phyloP scores from a whole-genome alignment of 1,140 invertebrate genomes.

The Lordiphosa clarofinis region DNA sequence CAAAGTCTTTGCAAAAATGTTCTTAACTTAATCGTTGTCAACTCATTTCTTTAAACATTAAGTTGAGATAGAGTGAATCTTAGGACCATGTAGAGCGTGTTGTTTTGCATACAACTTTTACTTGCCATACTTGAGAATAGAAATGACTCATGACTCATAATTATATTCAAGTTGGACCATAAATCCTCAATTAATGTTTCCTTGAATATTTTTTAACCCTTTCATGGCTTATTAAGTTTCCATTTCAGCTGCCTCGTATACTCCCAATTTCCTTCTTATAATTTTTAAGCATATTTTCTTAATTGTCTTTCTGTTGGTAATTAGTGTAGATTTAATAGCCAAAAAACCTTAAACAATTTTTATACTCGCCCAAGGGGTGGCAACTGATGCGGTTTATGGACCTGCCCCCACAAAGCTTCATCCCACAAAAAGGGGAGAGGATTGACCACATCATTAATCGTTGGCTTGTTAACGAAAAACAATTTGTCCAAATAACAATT shows the following conservation, averaged over 20 bases:
- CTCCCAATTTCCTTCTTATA: constrained; percentile 3
- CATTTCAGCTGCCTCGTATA: neutral
- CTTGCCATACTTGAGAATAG: neutral
- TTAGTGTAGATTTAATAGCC: constrained; percentile 16
- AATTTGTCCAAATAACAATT: constrained; percentile 17
- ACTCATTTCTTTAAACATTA: too few relatives aligned
- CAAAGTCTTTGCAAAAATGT: too few relatives aligned
- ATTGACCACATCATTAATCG: constrained; percentile 15
- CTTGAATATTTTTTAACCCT: constrained; percentile 2
- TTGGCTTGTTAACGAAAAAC: constrained; percentile 11
- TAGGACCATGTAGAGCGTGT: too few relatives aligned
- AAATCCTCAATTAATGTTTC: constrained; percentile 1
- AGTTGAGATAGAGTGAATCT: too few relatives aligned
- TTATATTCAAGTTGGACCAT: neutral
- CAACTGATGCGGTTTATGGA: constrained; percentile 5
- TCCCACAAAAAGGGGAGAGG: neutral
- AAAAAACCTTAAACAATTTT: neutral
- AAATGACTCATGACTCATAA: neutral
- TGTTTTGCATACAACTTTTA: too few relatives aligned
- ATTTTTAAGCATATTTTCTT: constrained; percentile 16
- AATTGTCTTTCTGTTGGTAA: constrained; percentile 19
- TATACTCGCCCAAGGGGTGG: constrained; percentile 2
- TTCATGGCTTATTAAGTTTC: constrained; percentile 7
- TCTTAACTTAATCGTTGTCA: too few relatives aligned
- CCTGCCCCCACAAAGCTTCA: neutral